Percentiles rank a stretch among this genome's conserved stretches.
phyloP scores from a whole-genome alignment of 1,140 invertebrate genomes.

The Fopius arisanus region DNA sequence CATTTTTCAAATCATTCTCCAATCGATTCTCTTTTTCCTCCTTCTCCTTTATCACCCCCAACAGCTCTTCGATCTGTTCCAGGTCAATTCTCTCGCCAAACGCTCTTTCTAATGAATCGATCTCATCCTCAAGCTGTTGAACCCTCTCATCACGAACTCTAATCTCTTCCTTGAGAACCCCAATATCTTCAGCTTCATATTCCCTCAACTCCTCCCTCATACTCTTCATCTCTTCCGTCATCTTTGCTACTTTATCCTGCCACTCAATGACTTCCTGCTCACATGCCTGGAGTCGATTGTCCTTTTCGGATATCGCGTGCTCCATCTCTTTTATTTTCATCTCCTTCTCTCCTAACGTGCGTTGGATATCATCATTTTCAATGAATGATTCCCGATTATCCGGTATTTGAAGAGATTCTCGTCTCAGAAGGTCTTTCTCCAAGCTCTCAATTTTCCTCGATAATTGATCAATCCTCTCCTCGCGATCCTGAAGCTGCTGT shows the following conservation, averaged over 20 bases:
- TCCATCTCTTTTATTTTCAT: conserved; percentile 55
- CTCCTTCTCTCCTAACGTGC: conserved; percentile 40
- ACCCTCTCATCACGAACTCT: conserved; percentile 47
- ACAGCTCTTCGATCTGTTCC: conserved; percentile 54
- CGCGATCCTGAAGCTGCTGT: conserved; percentile 53
- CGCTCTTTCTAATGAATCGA: conserved; percentile 51
- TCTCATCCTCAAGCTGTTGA: conserved; percentile 48
- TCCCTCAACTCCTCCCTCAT: conserved; percentile 42
- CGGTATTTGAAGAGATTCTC: background rate
- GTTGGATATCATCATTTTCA: conserved; percentile 19
- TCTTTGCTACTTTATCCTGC: conserved; percentile 42
- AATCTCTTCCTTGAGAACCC: conserved; percentile 51
- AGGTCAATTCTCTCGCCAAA: conserved; percentile 54
- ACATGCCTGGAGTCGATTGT: conserved; percentile 48
- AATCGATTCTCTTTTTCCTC: conserved; percentile 46
- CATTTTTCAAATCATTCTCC: conserved; percentile 38
- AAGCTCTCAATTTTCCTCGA: conserved; percentile 36
- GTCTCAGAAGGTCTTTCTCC: conserved; percentile 38
- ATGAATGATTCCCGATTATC: background rate
- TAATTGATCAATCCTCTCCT: conserved; percentile 54
- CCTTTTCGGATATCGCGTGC: conserved; percentile 47
- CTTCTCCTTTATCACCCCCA: conserved; percentile 51
- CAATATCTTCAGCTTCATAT: conserved; percentile 45
- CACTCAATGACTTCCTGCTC: conserved; percentile 47
- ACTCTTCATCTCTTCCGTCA: conserved; percentile 38